Percentiles rank a stretch among this genome's conserved stretches.
phyloP scores from a whole-genome alignment of 1,140 invertebrate species.

The Pseudomyrmex dendroicus region DNA sequence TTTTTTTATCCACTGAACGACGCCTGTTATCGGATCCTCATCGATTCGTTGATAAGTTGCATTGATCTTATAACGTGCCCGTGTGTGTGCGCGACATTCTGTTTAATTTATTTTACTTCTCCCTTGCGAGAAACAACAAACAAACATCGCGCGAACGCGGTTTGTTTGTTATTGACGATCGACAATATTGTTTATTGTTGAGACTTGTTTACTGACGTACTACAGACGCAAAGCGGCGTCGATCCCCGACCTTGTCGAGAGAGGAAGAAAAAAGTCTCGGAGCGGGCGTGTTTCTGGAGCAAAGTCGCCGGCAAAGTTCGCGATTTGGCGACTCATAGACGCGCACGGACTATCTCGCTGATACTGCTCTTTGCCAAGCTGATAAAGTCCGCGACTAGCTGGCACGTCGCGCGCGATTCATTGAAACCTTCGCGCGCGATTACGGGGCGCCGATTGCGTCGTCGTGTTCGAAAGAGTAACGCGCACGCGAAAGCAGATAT shows the following conservation, averaged over 20 bases:
- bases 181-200: no score
- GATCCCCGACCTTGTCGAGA: background rate
- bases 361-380: slow-evolving; percentile 61
- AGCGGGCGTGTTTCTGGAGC: background rate
- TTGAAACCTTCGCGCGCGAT: slow-evolving; percentile 65
- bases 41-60: no score
- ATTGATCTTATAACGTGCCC: no score
- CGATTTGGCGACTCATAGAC: slow-evolving; percentile 52
- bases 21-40: no score
- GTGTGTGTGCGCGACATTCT: no score
- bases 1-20: no score
- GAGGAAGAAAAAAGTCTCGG: background rate
- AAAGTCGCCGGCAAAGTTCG: background rate
- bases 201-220: background rate
- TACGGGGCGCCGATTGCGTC: slow-evolving; percentile 57
- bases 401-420: slow-evolving; percentile 60
- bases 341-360: slow-evolving; percentile 38
- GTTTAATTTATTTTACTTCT: no score
- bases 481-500: slow-evolving; percentile 36
- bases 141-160: no score
- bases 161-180: no score
- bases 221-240: no score
- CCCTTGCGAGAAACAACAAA: no score
- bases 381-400: slow-evolving; percentile 58
- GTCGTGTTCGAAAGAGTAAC: slow-evolving; percentile 9